These are phyloP conservation scores for Mechanitis mazaeus DNA, from an alignment of 2,888 invertebrate species.

Conservation along the genomic window DNA sequence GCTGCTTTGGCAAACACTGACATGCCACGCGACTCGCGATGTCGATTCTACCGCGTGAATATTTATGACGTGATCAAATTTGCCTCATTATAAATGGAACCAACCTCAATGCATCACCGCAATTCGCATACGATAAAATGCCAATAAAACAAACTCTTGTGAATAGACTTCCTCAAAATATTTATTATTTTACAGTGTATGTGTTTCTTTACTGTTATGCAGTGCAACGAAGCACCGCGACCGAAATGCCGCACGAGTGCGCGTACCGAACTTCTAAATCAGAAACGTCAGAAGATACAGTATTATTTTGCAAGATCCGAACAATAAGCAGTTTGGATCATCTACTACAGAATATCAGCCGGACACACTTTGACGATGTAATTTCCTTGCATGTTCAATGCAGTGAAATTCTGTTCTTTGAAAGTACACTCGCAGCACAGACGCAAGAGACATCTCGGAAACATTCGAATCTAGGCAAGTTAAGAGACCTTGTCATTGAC, in stretches of 20 bases:
- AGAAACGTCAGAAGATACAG: conserved; percentile 74
- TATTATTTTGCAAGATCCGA: conserved; percentile 82
- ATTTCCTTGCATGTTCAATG: conserved; percentile 82
- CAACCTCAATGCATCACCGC: conserved; percentile 56
- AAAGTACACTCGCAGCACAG: conserved; percentile 79
- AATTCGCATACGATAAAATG: conserved; percentile 66
- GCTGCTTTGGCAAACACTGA: conserved; percentile 40
- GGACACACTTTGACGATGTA: conserved; percentile 80
- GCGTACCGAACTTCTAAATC: conserved; percentile 79
- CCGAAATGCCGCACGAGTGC: conserved; percentile 81
- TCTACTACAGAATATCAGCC: conserved; percentile 81
- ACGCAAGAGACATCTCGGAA: conserved; percentile 65
- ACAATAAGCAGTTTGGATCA: conserved; percentile 83
- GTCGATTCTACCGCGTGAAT: conserved; percentile 62
- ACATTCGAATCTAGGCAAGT: conserved; percentile 77
- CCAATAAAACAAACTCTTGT: conserved; percentile 65
- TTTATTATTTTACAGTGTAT: conserved; percentile 69
- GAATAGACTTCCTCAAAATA: conserved; percentile 71
- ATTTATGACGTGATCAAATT: conserved; percentile 69
- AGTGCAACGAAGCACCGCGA: conserved; percentile 57
- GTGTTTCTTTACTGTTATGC: conserved; percentile 72
- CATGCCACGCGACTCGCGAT: conserved; percentile 70
- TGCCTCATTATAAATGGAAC: conserved; percentile 67
- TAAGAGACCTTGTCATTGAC: conserved; percentile 83
- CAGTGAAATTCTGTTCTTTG: conserved; percentile 84